Base-by-base conservation (phyloP, 2,113 vertebrate genomes). In the Neodon shergylaensis region DNA sequence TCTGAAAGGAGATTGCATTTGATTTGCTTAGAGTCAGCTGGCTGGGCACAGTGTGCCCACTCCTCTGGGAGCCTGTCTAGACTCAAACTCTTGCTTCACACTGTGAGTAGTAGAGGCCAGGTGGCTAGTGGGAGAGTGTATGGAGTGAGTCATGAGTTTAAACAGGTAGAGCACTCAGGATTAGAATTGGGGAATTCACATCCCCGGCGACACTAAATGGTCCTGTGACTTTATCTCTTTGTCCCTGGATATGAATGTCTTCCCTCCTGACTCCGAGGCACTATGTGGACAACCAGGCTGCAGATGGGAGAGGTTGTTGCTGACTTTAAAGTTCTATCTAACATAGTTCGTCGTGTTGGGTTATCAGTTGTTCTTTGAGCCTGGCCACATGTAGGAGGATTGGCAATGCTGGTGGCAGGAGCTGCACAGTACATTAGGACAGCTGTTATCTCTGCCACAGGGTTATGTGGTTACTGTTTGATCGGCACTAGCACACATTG, bases 351-450 rank as follows among this genome's bases (percentile, higher is more conserved):
- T 1, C 42, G 22, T 24, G 17, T 3, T 36, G 68, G 33, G 39
- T 4, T 14, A 7, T 0, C 31, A 72, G 33, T 39, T n/a, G 39
- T 21, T 33, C 26, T 5, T 22, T 6, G 47, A 76, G 44, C 76
- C 65, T 82, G 76, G 79, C 54, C 26, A 16, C 14, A 0, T 1
- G 10, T 1, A 36, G 14, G 76, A 39, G 17, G 31, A 21, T 33
- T 1, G 1, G 88, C n/a, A 33, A 44, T 17, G 22, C 5, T 66
- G 28, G 14, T 22, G 1, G 36, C 39, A 31, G 49, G 65, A 49
- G 28, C 3, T 0, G 0, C 12, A 1, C 0, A 0, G 47, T 70
- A 7, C 2, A 0, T 52, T 10, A 22, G 36, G 36, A 4, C 2
- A 10, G 33, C 9, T 33, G 5, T 52, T 65, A 33, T 39, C 70